A percentile compares a stretch with the other conserved stretches of the same genome.
Evolutionary conservation across 2,113 vertebrate genomes (phyloP).

Genomic region (Erythrocercus mccallii): DNA sequence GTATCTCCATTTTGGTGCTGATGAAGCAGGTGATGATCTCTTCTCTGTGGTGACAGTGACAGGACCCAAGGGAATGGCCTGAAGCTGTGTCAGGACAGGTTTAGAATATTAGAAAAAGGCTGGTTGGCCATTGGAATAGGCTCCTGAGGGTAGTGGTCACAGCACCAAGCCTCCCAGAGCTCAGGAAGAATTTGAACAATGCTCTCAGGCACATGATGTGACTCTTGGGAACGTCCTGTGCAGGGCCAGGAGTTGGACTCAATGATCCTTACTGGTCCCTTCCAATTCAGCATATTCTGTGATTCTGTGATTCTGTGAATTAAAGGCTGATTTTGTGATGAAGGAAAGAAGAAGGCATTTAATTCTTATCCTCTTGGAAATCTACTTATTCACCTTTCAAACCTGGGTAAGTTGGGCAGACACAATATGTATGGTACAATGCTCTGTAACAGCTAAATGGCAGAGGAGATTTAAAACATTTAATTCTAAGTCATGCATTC

Average conservation of each 20-base stretch:
- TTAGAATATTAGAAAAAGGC: background rate
- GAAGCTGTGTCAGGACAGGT: background rate
- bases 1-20: background rate
- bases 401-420: background rate
- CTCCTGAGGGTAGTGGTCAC: background rate
- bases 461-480: background rate
- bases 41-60: background rate
- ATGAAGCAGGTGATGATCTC: background rate
- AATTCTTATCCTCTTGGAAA: background rate
- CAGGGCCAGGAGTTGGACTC: background rate
- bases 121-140: fast-evolving
- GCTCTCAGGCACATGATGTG: background rate
- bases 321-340: background rate
- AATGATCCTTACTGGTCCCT: background rate
- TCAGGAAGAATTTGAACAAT: background rate
- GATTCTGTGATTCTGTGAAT: background rate
- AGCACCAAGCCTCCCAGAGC: background rate
- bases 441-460: background rate
- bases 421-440: background rate
- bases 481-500: background rate
- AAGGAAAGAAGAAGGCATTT: background rate
- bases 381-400: background rate
- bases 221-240: background rate
- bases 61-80: background rate
- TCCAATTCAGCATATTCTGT: background rate